Evolutionary conservation across 1,140 invertebrate genomes (phyloP).

Genomic region (Zaprionus capensis): DNA sequence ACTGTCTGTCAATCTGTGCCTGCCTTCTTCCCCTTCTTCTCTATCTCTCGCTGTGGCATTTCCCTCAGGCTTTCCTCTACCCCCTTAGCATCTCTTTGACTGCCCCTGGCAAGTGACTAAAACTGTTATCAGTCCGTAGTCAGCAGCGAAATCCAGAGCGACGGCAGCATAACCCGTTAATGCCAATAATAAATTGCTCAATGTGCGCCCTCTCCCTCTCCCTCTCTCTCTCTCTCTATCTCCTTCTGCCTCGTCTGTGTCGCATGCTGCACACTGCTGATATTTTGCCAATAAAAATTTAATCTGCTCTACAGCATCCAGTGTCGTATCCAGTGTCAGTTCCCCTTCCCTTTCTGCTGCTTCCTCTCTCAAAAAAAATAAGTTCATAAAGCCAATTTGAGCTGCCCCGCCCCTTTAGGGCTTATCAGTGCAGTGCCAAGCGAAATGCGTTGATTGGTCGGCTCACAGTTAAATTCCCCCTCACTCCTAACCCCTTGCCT

Average conservation of each 20-base stretch:
- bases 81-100: not conserved
- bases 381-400: conserved; percentile 1
- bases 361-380: not conserved
- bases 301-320: conserved; percentile 65
- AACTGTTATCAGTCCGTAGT: conserved; percentile 62
- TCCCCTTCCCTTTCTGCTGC: not conserved
- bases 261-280: conserved; percentile 51
- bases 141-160: conserved; percentile 37
- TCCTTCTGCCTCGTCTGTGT: conserved; percentile 4
- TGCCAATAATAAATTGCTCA: conserved; percentile 73
- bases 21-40: not conserved
- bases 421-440: conserved; percentile 63
- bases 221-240: conserved; percentile 1
- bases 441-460: conserved; percentile 51
- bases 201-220: conserved; percentile 1
- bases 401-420: conserved; percentile 21
- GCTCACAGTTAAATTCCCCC: conserved; percentile 14
- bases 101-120: conserved; percentile 25
- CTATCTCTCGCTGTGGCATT: not conserved
- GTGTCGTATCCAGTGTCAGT: conserved; percentile 49
- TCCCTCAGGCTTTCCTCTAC: not conserved
- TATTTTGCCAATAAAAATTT: conserved; percentile 82
- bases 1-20: not conserved
- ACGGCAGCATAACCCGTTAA: conserved; percentile 72
- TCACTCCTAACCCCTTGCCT: not conserved